A percentile compares a stretch with the other conserved stretches of the same genome.
Evolutionary conservation across 2,797 vertebrate species (phyloP).

Genomic region (Phoxinus dragarum): DNA sequence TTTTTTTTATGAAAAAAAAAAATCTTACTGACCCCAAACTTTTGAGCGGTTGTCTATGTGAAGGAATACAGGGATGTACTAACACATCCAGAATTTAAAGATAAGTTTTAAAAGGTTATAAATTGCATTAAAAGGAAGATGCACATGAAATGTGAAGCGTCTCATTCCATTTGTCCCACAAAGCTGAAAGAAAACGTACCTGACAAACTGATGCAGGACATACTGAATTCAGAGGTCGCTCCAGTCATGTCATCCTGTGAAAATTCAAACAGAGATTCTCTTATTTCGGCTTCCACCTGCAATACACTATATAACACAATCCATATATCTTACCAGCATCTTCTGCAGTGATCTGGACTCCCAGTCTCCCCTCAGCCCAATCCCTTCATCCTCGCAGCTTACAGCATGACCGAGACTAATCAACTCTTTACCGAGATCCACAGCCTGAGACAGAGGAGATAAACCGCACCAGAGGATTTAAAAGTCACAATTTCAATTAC

Average conservation of each 20-base stretch:
- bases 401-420: conserved; percentile 80
- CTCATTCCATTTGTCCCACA: neutral
- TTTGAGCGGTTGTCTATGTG: neutral
- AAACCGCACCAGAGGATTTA: neutral
- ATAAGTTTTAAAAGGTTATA: neutral
- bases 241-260: conserved; percentile 77
- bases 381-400: conserved; percentile 70
- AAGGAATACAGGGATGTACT: neutral
- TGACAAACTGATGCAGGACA: conserved; percentile 84
- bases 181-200: conserved; percentile 70
- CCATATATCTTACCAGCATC: conserved; percentile 74
- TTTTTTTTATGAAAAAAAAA: neutral
- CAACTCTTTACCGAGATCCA: conserved; percentile 87
- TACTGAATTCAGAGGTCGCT: conserved; percentile 76
- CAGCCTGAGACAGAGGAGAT: conserved; percentile 65
- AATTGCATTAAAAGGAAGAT: neutral
- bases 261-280: conserved; percentile 6
- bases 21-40: neutral
- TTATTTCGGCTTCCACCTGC: conserved; percentile 1
- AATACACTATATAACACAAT: neutral
- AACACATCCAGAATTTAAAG: neutral
- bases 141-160: neutral
- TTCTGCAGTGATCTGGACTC: conserved; percentile 69
- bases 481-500: neutral
- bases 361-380: conserved; percentile 61